Evolutionary conservation across 2,113 vertebrate genomes (phyloP), one percentile per base, ranked within the genome.

Genomic region (Sturnira hondurensis): DNA sequence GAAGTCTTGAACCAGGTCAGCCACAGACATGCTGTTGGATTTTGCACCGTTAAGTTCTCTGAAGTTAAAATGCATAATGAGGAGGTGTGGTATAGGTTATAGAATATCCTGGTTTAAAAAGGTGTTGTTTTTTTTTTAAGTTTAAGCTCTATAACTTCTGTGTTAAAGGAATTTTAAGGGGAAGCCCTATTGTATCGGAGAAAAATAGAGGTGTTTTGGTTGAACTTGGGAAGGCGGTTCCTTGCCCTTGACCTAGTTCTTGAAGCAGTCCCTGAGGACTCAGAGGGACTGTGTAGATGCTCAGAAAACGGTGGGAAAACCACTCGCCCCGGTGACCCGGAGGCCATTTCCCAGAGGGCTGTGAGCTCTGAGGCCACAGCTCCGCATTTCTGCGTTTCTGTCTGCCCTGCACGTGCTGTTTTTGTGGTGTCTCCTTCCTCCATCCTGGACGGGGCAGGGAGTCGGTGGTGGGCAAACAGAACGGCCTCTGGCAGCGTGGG

Each of bases 341-440:
- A 77, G 1, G 1, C 70, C 89, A 19, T 47, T 56, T n/a, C n/a
- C 47, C 12, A 7, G n/a, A 8, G 20, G 5, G 20, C 31, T 50
- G 2, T 11, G 5, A 3, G 3, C 45, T 5, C 71, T 4, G 50
- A 41, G 19, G 16, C 38, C 47, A n/a, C 0, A 15, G n/a, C n/a
- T n/a, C n/a, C 63, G 3, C 2, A 41, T n/a, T n/a, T n/a, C n/a
- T n/a, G 76, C 33, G 6, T 9, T n/a, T 19, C 52, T 0, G 56
- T 47, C 41, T 4, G 33, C 11, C 12, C 45, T 4, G 2, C 2
- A 0, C 41, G 1, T 3, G 1, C 3, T 0, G 41, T 0, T 76
- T 7, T 63, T 15, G 0, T 5, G 3, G 33, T 4, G 20, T 22
- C 28, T 24, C 28, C 50, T 36, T n/a, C 56, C 7, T 65, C 41